phyloP scores from a whole-genome alignment of 2,888 invertebrate species.

The Zeuzera pyrina region DNA sequence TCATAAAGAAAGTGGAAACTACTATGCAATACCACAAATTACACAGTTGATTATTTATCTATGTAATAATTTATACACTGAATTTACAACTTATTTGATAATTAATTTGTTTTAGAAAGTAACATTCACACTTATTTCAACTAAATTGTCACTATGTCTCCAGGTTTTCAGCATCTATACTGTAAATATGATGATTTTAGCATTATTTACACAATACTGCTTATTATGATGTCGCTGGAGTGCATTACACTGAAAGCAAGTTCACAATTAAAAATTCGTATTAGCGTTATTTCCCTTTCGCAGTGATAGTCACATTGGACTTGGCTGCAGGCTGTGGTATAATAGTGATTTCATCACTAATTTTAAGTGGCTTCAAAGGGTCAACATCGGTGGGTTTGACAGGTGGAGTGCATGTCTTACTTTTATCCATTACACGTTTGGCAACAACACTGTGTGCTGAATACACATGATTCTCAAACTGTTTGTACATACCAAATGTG shows the following conservation, averaged over 20 bases:
- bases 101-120: slow-evolving; percentile 36
- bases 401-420: slow-evolving; percentile 51
- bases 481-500: slow-evolving; percentile 96
- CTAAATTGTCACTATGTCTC: slow-evolving; percentile 44
- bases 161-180: slow-evolving; percentile 37
- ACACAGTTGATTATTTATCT: slow-evolving; percentile 26
- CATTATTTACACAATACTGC: slow-evolving; percentile 66
- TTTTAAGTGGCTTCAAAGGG: slow-evolving; percentile 87
- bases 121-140: slow-evolving; percentile 42
- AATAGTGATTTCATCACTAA: slow-evolving; percentile 93
- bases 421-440: slow-evolving; percentile 88
- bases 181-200: slow-evolving; percentile 42
- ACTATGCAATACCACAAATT: too few relatives aligned
- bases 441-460: slow-evolving; percentile 94
- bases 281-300: slow-evolving; percentile 62
- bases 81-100: slow-evolving; percentile 43
- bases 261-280: slow-evolving; percentile 15
- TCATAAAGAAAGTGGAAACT: too few relatives aligned
- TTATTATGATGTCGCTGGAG: slow-evolving; percentile 31
- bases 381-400: slow-evolving; percentile 56
- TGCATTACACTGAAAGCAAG: slow-evolving; percentile 36
- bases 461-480: slow-evolving; percentile 95
- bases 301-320: slow-evolving; percentile 56
- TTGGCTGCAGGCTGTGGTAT: slow-evolving; percentile 89
- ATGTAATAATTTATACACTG: slow-evolving; percentile 38